phyloP scores from a whole-genome alignment of 2,113 vertebrate species.

The Amazona guildingii region DNA sequence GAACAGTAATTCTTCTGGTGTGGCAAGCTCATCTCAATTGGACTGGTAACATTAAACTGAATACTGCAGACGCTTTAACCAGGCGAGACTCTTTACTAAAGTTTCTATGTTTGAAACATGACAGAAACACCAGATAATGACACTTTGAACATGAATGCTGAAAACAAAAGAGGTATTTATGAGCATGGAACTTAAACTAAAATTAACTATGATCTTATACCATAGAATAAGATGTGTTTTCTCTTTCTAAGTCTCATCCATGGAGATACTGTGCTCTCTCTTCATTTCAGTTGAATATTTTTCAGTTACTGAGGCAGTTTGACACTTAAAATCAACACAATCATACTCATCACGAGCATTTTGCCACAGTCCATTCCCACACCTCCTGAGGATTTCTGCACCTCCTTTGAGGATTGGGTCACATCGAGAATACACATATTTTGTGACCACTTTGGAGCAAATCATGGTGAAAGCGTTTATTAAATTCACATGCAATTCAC shows the following conservation, averaged over 20 bases:
- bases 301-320: neutral
- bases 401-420: neutral
- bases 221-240: neutral
- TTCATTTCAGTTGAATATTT: neutral
- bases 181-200: neutral
- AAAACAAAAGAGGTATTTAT: neutral
- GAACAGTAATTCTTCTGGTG: neutral
- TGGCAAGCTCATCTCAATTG: neutral
- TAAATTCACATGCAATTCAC: neutral
- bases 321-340: neutral
- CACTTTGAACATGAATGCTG: neutral
- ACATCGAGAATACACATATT: neutral
- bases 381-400: neutral
- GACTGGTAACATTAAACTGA: neutral
- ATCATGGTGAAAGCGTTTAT: neutral
- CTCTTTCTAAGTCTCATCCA: neutral
- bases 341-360: neutral
- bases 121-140: neutral
- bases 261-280: neutral
- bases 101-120: neutral
- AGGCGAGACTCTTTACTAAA: neutral
- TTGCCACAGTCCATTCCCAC: neutral
- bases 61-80: neutral
- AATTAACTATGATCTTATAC: neutral
- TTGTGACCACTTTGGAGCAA: neutral